Conservation (phyloP, 1,140 invertebrate genomes). For the Drosophila bipectinata region DNA sequence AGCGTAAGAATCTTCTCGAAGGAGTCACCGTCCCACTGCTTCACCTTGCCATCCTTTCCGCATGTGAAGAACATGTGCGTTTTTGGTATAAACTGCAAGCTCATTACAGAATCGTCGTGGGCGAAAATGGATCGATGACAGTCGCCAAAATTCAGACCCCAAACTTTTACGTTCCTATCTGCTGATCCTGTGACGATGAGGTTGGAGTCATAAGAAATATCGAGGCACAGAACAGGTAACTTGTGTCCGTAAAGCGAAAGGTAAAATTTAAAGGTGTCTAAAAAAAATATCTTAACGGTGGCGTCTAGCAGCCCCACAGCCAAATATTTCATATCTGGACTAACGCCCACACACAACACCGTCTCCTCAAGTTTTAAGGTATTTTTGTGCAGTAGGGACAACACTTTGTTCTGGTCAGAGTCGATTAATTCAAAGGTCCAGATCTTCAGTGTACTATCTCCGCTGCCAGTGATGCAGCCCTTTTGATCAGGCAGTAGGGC, state of each 20-base stretch:
- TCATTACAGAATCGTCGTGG: conserved; percentile 97
- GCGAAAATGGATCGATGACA: conserved; percentile 95
- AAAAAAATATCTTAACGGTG: conserved; percentile 98
- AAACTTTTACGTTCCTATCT: conserved; percentile 98
- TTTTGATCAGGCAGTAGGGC: conserved; percentile 90
- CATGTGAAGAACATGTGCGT: conserved; percentile 97
- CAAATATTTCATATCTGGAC: conserved; percentile 93
- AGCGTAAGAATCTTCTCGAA: conserved; percentile 96
- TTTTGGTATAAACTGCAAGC: conserved; percentile 93
- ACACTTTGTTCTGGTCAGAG: conserved; percentile 84
- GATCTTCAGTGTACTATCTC: conserved; percentile 95
- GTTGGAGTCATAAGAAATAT: conserved; percentile 96
- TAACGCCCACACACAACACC: conserved; percentile 92
- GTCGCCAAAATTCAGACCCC: conserved; percentile 99
- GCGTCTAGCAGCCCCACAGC: conserved; percentile 96
- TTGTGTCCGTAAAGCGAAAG: conserved; percentile 98
- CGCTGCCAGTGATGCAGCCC: conserved; percentile 93
- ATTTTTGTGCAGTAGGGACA: conserved; percentile 91
- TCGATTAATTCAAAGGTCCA: conserved; percentile 96
- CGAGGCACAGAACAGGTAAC: conserved; percentile 95
- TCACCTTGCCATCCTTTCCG: conserved; percentile 96
- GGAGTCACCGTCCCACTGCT: conserved; percentile 98
- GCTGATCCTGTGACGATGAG: conserved; percentile 97
- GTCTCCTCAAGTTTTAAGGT: conserved; percentile 95
- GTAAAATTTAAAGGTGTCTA: conserved; percentile 98